Evolutionary conservation across 1,140 invertebrate species (phyloP).

Genomic region (Magallana ariakensis): DNA sequence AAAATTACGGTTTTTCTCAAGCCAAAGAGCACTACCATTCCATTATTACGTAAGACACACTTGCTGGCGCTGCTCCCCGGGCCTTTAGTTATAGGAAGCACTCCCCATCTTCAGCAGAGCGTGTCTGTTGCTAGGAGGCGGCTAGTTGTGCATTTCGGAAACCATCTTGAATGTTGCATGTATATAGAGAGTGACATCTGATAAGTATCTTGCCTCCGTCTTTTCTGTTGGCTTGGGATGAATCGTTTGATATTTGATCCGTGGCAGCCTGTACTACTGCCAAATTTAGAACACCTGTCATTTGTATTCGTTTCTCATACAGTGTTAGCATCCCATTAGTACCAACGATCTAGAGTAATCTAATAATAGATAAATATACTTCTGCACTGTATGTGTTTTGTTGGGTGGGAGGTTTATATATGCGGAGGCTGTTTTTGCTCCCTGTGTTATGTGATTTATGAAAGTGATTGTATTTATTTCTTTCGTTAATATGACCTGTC

Average conservation of each 20-base stretch:
- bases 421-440: conserved; percentile 15
- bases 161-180: conserved; percentile 46
- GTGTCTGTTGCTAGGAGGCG: conserved; percentile 51
- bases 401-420: conserved; percentile 25
- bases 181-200: conserved; percentile 49
- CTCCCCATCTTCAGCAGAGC: conserved; percentile 42
- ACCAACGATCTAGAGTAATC: conserved; percentile 42
- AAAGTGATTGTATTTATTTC: conserved; percentile 35
- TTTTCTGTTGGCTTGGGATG: conserved; percentile 62
- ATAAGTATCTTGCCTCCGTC: conserved; percentile 41
- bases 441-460: conserved; percentile 24
- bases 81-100: conserved; percentile 55
- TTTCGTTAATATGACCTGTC: conserved; percentile 38
- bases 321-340: conserved; percentile 44
- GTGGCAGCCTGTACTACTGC: conserved; percentile 44
- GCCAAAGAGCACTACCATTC: conserved; percentile 62
- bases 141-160: conserved; percentile 33
- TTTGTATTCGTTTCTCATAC: conserved; percentile 42
- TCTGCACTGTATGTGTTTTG: conserved; percentile 33
- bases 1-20: conserved; percentile 56
- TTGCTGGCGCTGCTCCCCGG: conserved; percentile 57
- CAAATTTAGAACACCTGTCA: conserved; percentile 56
- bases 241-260: conserved; percentile 50
- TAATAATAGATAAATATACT: conserved; percentile 45
- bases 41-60: conserved; percentile 52